phyloP scores from a whole-genome alignment of 2,888 invertebrate genomes.

The Stratiomys singularior region DNA sequence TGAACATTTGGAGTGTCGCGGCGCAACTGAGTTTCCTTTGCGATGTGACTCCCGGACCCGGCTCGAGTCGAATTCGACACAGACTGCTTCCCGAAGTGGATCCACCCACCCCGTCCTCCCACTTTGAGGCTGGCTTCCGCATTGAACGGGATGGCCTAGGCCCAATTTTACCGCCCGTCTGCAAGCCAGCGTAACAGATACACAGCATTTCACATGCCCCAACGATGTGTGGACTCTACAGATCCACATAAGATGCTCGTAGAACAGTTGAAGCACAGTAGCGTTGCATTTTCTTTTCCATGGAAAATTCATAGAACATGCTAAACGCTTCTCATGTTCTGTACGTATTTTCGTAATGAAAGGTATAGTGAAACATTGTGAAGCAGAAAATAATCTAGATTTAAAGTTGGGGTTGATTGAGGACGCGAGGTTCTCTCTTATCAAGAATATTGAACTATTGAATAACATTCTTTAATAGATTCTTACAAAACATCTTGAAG shows the following conservation, averaged over 20 bases:
- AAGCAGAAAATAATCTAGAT: no score
- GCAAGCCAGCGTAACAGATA: neutral
- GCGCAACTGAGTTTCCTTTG: constrained; percentile 32
- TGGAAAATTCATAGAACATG: neutral
- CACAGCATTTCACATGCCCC: constrained; percentile 4
- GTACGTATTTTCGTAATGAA: no score
- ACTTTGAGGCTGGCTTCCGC: constrained; percentile 18
- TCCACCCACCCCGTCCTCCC: constrained; percentile 27
- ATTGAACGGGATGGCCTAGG: constrained; percentile 25
- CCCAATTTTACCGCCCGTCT: constrained; percentile 14
- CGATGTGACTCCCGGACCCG: constrained; percentile 4
- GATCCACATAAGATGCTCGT: neutral
- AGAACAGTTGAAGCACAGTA: constrained; percentile 33
- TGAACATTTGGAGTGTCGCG: constrained; percentile 40
- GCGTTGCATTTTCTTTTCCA: constrained; percentile 27
- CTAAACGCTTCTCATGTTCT: neutral
- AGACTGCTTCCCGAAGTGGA: constrained; percentile 14
- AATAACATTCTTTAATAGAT: no score
- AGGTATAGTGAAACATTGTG: no score
- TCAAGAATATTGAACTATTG: no score
- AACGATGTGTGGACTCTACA: constrained; percentile 2
- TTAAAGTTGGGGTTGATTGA: no score
- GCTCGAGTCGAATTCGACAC: constrained; percentile 18
- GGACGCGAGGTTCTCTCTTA: no score
- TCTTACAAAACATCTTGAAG: no score